phyloP scores from a whole-genome alignment of 1,140 invertebrate species.

The Macrotrachela quadricornifera region DNA sequence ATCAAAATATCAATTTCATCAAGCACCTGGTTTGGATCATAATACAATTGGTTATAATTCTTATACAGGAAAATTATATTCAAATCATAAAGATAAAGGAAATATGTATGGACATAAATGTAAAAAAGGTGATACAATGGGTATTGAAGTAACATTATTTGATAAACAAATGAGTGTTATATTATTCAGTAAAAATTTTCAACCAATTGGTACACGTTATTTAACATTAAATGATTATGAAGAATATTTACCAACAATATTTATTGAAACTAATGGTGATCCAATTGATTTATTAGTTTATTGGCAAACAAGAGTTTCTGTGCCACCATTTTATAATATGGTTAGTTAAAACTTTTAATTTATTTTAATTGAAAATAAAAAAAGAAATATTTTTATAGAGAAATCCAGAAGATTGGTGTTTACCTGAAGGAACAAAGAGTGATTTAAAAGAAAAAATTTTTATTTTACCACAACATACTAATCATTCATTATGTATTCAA shows the following conservation, averaged over 20 bases:
- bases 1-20: constrained; percentile 10
- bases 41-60: constrained; percentile 21
- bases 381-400: no score
- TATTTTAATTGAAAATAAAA: no score
- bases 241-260: constrained; percentile 19
- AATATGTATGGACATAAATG: constrained; percentile 18
- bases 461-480: constrained; percentile 12
- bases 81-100: constrained; percentile 15
- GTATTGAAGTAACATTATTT: constrained; percentile 17
- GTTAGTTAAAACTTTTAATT: constrained; percentile 12
- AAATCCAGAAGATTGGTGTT: constrained; percentile 19
- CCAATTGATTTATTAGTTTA: constrained; percentile 17
- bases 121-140: constrained; percentile 21
- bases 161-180: constrained; percentile 15
- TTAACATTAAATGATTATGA: constrained; percentile 11
- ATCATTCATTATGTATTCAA: constrained; percentile 14
- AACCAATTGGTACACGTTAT: constrained; percentile 17
- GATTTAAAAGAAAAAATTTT: constrained; percentile 14
- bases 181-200: constrained; percentile 16
- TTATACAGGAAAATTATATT: constrained; percentile 18
- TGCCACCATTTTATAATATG: constrained; percentile 13
- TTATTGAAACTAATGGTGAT: constrained; percentile 19
- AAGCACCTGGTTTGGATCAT: constrained; percentile 17
- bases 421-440: constrained; percentile 15
- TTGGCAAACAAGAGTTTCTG: constrained; percentile 19